phyloP scores from a whole-genome alignment of 1,140 invertebrate genomes.

The Ceratosolen fusciceps region DNA sequence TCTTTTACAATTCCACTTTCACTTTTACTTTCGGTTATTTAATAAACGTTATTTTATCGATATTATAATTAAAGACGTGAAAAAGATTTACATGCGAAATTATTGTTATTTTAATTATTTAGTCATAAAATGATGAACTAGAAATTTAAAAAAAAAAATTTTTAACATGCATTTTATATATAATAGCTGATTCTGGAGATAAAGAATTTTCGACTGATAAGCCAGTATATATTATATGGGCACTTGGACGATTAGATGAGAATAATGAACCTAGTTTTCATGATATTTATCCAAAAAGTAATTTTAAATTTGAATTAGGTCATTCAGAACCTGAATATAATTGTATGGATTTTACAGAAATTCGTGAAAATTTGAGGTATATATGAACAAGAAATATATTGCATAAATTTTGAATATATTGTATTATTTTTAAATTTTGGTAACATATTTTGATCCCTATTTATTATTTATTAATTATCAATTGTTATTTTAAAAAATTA shows the following conservation, averaged over 20 bases:
- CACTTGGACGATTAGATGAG: conserved; percentile 84
- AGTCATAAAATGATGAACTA: too few relatives aligned
- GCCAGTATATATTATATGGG: conserved; percentile 84
- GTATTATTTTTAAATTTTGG: neutral
- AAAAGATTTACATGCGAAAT: neutral
- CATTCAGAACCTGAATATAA: conserved; percentile 76
- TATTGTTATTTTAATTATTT: too few relatives aligned
- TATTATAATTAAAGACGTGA: too few relatives aligned
- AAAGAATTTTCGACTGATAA: conserved; percentile 80
- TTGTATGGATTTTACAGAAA: conserved; percentile 80
- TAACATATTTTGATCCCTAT: too few relatives aligned
- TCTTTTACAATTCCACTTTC: too few relatives aligned
- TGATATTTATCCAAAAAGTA: conserved; percentile 81
- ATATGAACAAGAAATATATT: too few relatives aligned
- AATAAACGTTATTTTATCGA: too few relatives aligned
- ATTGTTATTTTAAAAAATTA: too few relatives aligned
- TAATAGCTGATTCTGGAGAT: conserved; percentile 82
- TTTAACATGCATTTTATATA: neutral
- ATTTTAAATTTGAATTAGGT: conserved; percentile 79
- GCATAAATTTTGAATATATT: neutral
- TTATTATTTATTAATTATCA: neutral
- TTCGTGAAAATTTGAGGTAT: conserved; percentile 61
- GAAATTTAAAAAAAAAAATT: neutral
- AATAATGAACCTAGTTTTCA: conserved; percentile 89
- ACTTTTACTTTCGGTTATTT: too few relatives aligned